A percentile compares a stretch with the other conserved stretches of the same genome.
phyloP scores from a whole-genome alignment of 2,888 invertebrate species.

The Sphaeridia pumilis region DNA sequence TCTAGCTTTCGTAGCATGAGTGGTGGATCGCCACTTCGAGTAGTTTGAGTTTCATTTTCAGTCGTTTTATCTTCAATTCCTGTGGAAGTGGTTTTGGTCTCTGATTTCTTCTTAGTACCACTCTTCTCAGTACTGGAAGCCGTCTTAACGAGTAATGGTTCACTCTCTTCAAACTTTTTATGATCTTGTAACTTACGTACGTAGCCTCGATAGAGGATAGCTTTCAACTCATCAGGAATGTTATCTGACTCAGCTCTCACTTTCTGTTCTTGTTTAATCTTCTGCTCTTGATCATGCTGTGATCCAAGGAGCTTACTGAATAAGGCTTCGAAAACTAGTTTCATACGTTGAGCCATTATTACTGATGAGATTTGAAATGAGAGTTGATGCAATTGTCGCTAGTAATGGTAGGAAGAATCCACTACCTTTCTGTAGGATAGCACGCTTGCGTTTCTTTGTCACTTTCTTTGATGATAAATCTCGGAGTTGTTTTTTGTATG shows the following conservation, averaged over 20 bases:
- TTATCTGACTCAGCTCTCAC: background rate
- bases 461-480: background rate
- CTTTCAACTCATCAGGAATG: constrained; percentile 6
- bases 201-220: background rate
- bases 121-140: too few relatives aligned
- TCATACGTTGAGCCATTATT: too few relatives aligned
- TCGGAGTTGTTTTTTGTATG: constrained; percentile 6
- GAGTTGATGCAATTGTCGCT: background rate
- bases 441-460: background rate
- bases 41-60: too few relatives aligned
- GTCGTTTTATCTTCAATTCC: too few relatives aligned
- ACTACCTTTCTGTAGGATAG: constrained; percentile 7
- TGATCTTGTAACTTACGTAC: background rate
- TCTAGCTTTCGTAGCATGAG: too few relatives aligned
- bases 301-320: background rate
- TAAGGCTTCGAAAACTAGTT: constrained; percentile 4
- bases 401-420: constrained; percentile 6
- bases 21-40: too few relatives aligned
- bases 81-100: too few relatives aligned
- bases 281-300: background rate
- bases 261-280: background rate
- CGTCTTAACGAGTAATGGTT: background rate
- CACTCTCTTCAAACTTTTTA: background rate
- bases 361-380: background rate
- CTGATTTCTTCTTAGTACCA: too few relatives aligned